phyloP scores from a whole-genome alignment of 2,797 vertebrate species.

The Bovichtus variegatus region DNA sequence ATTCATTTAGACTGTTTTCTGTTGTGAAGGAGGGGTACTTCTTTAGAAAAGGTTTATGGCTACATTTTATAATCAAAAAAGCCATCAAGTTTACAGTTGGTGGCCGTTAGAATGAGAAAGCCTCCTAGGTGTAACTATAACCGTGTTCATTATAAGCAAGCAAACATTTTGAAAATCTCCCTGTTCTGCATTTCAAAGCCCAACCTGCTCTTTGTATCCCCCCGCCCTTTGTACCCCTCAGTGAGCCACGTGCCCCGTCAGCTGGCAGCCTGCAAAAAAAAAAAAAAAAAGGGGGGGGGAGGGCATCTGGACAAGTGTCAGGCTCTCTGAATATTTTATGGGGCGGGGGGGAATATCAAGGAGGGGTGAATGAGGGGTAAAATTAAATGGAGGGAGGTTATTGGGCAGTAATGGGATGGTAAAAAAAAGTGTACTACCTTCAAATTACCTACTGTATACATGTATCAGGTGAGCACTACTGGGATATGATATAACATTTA shows the following conservation, averaged over 20 bases:
- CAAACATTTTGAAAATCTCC: constrained; percentile 9
- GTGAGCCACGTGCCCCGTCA: constrained; percentile 56
- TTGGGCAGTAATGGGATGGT: not conserved
- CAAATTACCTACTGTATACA: not conserved
- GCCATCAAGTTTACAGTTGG: not conserved
- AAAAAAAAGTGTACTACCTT: not conserved
- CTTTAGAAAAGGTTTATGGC: not conserved
- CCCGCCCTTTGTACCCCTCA: constrained; percentile 35
- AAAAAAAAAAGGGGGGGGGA: not conserved
- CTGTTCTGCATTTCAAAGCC: constrained; percentile 54
- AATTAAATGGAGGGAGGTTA: not conserved
- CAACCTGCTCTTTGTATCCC: constrained; percentile 23
- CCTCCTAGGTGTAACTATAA: not conserved
- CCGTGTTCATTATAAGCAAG: constrained; percentile 7
- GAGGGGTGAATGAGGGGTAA: not conserved
- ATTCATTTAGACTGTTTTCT: not conserved
- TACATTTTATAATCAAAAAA: not conserved
- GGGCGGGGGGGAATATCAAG: constrained; percentile 4
- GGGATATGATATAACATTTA: not conserved
- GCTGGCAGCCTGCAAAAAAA: constrained; percentile 52
- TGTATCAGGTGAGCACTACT: not conserved
- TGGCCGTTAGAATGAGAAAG: not conserved
- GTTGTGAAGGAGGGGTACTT: not conserved
- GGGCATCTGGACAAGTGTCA: constrained; percentile 54
- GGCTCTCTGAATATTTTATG: constrained; percentile 73